Evolutionary conservation across 2,113 vertebrate species (phyloP).

Genomic region (Mungos mungo): DNA sequence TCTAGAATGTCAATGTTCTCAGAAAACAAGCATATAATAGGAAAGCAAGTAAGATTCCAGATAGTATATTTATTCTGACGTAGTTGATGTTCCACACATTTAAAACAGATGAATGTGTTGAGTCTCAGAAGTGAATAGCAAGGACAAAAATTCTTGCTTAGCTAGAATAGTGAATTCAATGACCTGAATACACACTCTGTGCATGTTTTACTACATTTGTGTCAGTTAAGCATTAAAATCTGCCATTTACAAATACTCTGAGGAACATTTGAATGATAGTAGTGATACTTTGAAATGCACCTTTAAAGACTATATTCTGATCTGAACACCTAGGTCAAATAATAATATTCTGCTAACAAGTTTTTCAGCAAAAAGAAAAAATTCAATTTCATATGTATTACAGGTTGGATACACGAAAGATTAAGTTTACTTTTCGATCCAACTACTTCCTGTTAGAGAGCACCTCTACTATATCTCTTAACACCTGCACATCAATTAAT

Average conservation of each 20-base stretch:
- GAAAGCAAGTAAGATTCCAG: background rate
- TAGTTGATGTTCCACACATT: background rate
- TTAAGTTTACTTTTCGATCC: background rate
- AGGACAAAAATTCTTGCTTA: background rate
- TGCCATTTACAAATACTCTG: background rate
- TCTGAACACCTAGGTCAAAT: background rate
- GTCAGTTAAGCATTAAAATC: background rate
- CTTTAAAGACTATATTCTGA: background rate
- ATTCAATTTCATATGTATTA: background rate
- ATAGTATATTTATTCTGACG: background rate
- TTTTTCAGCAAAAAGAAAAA: background rate
- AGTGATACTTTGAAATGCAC: background rate
- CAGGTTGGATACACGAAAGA: background rate
- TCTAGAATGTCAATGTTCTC: background rate
- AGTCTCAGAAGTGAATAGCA: background rate
- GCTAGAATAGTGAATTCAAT: background rate
- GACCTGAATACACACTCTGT: background rate
- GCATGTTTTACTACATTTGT: background rate
- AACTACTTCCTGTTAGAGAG: background rate
- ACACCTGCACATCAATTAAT: background rate
- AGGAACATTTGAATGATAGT: background rate
- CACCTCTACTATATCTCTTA: background rate
- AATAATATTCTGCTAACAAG: background rate
- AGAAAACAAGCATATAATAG: background rate
- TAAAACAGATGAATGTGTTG: background rate